phyloP scores from a whole-genome alignment of 2,888 invertebrate species.

The Acanthococcus lagerstroemiae region DNA sequence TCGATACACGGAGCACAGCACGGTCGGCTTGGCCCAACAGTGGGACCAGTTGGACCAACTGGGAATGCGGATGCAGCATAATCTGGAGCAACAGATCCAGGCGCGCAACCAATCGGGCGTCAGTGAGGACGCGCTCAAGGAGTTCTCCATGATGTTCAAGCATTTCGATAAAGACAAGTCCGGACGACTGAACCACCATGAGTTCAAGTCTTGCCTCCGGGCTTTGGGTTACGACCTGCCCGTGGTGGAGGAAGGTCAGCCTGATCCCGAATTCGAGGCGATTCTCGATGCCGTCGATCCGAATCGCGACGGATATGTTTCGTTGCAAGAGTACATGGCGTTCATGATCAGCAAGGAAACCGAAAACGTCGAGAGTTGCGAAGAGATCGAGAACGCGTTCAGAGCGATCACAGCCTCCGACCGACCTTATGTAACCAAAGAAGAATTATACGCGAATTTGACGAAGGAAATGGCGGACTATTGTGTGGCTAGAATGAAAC shows the following conservation, averaged over 20 bases:
- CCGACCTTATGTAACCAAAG: slow-evolving; percentile 95
- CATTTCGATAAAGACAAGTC: slow-evolving; percentile 99
- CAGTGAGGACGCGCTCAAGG: slow-evolving; percentile 91
- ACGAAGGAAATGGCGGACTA: slow-evolving; percentile 99
- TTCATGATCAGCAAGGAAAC: slow-evolving; percentile 99
- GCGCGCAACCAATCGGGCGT: slow-evolving; percentile 89
- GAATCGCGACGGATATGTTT: slow-evolving; percentile 93
- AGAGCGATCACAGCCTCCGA: slow-evolving; percentile 95
- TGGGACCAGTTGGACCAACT: slow-evolving; percentile 99
- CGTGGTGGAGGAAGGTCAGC: slow-evolving; percentile 98
- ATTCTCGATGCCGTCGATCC: slow-evolving; percentile 88
- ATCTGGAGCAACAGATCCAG: slow-evolving; percentile 98
- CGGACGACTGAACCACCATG: slow-evolving; percentile 93
- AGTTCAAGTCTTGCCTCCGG: slow-evolving; percentile 97
- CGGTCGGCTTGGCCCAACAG: slow-evolving; percentile 83
- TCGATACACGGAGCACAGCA: slow-evolving; percentile 96
- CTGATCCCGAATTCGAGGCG: slow-evolving; percentile 96
- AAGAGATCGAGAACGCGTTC: slow-evolving; percentile 99
- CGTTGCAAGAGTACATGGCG: slow-evolving; percentile 99
- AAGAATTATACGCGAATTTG: slow-evolving; percentile 98
- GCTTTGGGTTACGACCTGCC: slow-evolving; percentile 98
- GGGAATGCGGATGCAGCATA: slow-evolving; percentile 99
- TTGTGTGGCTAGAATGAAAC: slow-evolving; percentile 96
- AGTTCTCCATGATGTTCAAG: slow-evolving; percentile 99
- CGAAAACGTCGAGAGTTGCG: slow-evolving; percentile 97